A percentile compares a stretch with the other conserved stretches of the same genome.
These are phyloP conservation scores for Noctua pronuba DNA, from an alignment of 2,888 invertebrate species.

Conservation along the genomic window DNA sequence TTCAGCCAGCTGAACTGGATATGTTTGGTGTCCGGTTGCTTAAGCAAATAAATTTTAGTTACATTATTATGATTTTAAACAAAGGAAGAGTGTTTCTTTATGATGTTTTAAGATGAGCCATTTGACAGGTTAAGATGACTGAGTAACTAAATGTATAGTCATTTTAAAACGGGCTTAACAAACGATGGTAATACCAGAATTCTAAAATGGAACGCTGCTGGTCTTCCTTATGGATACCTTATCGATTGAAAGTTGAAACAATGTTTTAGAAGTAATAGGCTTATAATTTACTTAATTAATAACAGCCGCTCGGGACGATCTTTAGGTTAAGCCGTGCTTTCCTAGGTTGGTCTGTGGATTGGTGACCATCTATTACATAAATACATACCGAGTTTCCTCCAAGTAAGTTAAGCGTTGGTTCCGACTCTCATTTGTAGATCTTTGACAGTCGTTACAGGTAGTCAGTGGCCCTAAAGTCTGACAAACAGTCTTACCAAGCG, in stretches of 20 bases:
- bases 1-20: conserved; percentile 70
- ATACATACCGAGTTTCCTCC: too few relatives aligned
- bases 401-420: too few relatives aligned
- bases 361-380: too few relatives aligned
- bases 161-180: neutral
- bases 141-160: neutral
- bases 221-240: neutral
- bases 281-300: too few relatives aligned
- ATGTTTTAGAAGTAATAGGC: too few relatives aligned
- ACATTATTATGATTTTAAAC: conserved; percentile 60
- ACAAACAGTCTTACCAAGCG: too few relatives aligned
- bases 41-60: conserved; percentile 63
- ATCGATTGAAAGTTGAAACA: neutral
- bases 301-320: too few relatives aligned
- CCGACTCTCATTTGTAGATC: too few relatives aligned
- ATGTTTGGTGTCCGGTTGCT: conserved; percentile 56
- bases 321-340: too few relatives aligned
- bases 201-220: neutral
- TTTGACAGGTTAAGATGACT: conserved; percentile 29
- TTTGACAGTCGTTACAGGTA: too few relatives aligned
- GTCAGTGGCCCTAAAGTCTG: too few relatives aligned
- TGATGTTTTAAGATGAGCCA: conserved; percentile 34
- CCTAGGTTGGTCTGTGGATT: too few relatives aligned
- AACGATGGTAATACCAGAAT: neutral
- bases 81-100: conserved; percentile 58